phyloP scores from a whole-genome alignment of 2,888 invertebrate genomes.

The Seira musarum region DNA sequence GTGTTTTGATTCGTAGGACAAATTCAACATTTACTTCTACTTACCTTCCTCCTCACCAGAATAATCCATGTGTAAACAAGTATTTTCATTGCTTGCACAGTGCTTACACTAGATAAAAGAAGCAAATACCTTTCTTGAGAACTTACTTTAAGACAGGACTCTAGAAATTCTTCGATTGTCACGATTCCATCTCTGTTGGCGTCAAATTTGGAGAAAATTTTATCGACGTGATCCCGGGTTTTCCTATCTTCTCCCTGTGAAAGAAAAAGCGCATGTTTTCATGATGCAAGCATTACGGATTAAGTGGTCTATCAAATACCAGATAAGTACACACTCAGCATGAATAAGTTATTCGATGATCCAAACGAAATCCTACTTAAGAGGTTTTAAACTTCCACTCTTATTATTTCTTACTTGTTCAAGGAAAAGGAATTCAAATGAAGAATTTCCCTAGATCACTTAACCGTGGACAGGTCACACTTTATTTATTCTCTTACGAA shows the following conservation, averaged over 20 bases:
- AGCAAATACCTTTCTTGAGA: conserved; percentile 1
- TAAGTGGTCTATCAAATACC: conserved; percentile 37
- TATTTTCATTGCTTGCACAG: not conserved
- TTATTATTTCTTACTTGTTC: conserved; percentile 9
- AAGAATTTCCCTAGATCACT: not conserved
- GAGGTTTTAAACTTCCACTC: conserved; percentile 11
- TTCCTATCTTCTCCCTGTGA: conserved; percentile 85
- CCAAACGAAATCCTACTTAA: conserved; percentile 39
- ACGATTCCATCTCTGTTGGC: conserved; percentile 94
- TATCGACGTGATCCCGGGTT: conserved; percentile 89
- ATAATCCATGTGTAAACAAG: not conserved
- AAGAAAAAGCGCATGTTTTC: conserved; percentile 23
- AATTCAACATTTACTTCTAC: not conserved
- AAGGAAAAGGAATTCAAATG: not conserved
- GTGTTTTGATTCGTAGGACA: too few relatives aligned
- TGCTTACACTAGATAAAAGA: not conserved
- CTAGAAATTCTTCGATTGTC: conserved; percentile 95
- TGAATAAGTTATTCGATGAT: conserved; percentile 58
- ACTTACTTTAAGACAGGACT: conserved; percentile 89
- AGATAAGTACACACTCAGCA: conserved; percentile 32
- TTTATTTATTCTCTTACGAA: too few relatives aligned
- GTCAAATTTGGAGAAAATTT: conserved; percentile 91
- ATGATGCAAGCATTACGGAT: conserved; percentile 31
- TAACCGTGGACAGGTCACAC: not conserved
- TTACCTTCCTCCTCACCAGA: not conserved